Conservation (phyloP, 2,113 vertebrate genomes). For the Nettapus auritus region DNA sequence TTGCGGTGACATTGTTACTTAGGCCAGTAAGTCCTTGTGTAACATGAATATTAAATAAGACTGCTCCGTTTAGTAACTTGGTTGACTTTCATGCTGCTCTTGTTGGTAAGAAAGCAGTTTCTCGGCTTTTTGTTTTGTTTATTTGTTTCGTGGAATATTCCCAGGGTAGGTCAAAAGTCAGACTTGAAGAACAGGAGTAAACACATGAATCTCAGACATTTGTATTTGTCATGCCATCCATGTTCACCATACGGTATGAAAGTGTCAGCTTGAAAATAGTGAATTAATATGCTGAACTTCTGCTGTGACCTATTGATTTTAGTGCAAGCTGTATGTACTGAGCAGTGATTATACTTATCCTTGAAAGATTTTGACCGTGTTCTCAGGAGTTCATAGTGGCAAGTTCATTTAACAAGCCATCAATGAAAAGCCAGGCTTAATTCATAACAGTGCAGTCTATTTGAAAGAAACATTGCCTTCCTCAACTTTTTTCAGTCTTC, state of each 20-base stretch:
- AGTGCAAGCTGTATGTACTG: background rate
- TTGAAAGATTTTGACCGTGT: background rate
- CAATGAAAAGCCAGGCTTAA: background rate
- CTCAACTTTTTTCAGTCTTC: conserved; percentile 51
- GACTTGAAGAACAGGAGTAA: conserved; percentile 43
- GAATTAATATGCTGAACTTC: conserved; percentile 28
- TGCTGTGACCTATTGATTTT: conserved; percentile 19
- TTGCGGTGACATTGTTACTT: background rate
- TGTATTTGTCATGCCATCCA: background rate
- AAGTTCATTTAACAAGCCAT: conserved; percentile 10
- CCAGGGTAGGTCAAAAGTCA: background rate
- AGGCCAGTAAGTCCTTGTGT: background rate
- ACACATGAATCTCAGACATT: conserved; percentile 20
- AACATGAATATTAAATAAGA: background rate
- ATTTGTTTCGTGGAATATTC: background rate
- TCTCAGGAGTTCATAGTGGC: background rate
- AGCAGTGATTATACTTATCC: background rate
- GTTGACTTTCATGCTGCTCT: background rate
- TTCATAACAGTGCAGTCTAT: background rate
- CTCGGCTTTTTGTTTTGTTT: background rate
- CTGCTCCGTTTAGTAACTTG: background rate
- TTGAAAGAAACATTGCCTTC: conserved; percentile 55
- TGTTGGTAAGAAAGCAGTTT: background rate
- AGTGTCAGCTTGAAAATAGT: conserved; percentile 21
- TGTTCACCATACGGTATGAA: background rate